These are phyloP conservation scores for Tiphia femorata DNA, from an alignment of 2,888 invertebrate genomes.

Conservation along the genomic window DNA sequence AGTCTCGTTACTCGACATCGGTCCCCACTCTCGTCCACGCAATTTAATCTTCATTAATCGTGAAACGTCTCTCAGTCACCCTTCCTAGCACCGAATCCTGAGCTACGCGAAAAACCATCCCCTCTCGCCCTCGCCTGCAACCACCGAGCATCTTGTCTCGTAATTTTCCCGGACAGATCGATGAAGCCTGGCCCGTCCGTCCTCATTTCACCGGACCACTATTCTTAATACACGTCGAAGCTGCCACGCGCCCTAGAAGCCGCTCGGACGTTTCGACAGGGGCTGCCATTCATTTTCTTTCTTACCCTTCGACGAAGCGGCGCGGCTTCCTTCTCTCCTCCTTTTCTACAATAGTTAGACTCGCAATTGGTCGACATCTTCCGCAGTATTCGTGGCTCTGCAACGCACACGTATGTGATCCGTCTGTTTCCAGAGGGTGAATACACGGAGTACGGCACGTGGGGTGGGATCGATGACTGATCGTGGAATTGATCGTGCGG, in stretches of 20 bases:
- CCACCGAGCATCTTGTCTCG: too few relatives aligned
- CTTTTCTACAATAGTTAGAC: too few relatives aligned
- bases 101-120: too few relatives aligned
- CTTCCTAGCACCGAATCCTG: too few relatives aligned
- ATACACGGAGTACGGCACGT: not conserved
- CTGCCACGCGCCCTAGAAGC: conserved; percentile 15
- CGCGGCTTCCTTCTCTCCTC: too few relatives aligned
- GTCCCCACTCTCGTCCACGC: too few relatives aligned
- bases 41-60: too few relatives aligned
- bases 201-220: not conserved
- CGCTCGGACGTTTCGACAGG: conserved; percentile 24
- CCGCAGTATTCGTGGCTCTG: not conserved
- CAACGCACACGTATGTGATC: not conserved
- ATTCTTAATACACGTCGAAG: conserved; percentile 2
- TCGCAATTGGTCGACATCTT: conserved; percentile 19
- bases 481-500: conserved; percentile 22
- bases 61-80: too few relatives aligned
- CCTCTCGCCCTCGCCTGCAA: too few relatives aligned
- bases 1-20: too few relatives aligned
- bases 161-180: too few relatives aligned
- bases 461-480: conserved; percentile 40
- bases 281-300: conserved; percentile 12
- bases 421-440: not conserved
- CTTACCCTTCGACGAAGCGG: too few relatives aligned
- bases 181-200: not conserved